These are phyloP conservation scores for Drosophila macrothrix DNA, from an alignment of 2,888 invertebrate genomes.

Conservation along the genomic window DNA sequence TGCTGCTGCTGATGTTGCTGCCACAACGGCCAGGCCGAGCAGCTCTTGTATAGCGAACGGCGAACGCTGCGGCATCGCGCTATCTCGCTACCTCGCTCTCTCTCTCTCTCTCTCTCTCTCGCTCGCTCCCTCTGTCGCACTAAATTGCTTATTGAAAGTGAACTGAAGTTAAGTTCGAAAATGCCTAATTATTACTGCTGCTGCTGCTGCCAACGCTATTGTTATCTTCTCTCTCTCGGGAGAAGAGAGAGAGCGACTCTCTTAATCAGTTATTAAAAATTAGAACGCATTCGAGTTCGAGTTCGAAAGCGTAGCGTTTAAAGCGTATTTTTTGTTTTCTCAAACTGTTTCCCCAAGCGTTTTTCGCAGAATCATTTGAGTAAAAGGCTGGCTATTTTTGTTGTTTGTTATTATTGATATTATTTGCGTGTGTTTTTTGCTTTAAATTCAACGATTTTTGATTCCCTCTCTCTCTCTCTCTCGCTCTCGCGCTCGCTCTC, in stretches of 20 bases:
- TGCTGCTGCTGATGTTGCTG: constrained; percentile 48
- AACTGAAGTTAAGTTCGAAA: constrained; percentile 1
- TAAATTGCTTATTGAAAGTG: constrained; percentile 26
- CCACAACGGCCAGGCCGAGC: constrained; percentile 82
- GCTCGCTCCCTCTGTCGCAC: background rate
- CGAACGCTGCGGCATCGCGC: constrained; percentile 84
- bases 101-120: background rate
- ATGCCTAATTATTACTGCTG: background rate
- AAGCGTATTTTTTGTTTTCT: constrained; percentile 5
- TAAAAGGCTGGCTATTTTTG: constrained; percentile 1
- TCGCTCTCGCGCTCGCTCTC: constrained; percentile 4
- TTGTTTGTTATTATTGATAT: constrained; percentile 8
- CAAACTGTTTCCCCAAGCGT: background rate
- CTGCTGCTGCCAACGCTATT: background rate
- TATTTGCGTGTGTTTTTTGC: constrained; percentile 31
- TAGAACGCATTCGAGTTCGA: constrained; percentile 3
- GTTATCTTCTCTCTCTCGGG: background rate
- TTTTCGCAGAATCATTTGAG: background rate
- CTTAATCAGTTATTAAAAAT: constrained; percentile 3
- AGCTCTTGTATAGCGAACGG: constrained; percentile 85
- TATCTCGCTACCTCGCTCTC: background rate
- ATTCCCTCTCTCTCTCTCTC: constrained; percentile 26
- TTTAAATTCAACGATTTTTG: constrained; percentile 46
- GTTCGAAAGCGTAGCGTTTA: constrained; percentile 12
- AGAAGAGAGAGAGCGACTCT: background rate